phyloP scores from a whole-genome alignment of 1,140 invertebrate species.

The Harpegnathos saltator region DNA sequence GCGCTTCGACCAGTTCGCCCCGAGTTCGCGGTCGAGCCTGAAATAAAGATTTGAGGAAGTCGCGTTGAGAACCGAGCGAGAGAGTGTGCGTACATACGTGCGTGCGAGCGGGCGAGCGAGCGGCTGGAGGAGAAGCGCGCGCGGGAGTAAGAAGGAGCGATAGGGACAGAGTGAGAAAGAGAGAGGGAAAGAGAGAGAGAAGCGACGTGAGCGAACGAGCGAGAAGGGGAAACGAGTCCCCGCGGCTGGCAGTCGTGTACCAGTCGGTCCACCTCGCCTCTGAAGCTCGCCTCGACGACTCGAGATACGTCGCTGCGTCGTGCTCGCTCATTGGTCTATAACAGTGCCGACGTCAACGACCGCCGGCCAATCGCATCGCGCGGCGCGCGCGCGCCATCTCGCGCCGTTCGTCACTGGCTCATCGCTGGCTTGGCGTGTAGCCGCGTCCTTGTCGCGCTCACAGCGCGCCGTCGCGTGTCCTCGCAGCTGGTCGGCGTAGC shows the following conservation, averaged over 20 bases:
- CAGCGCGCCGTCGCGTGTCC: conserved; percentile 23
- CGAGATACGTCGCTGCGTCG: conserved; percentile 62
- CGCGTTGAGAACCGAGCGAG: conserved; percentile 65
- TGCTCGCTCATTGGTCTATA: conserved; percentile 77
- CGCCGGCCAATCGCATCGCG: conserved; percentile 63
- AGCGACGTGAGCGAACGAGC: conserved; percentile 27
- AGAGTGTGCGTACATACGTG: conserved; percentile 4
- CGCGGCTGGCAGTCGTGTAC: conserved; percentile 71
- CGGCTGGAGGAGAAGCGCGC: neutral
- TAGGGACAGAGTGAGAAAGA: conserved; percentile 60
- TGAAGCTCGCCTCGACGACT: conserved; percentile 65
- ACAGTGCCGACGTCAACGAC: conserved; percentile 77
- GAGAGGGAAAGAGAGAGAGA: conserved; percentile 40
- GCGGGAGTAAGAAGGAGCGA: conserved; percentile 30
- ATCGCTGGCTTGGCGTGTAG: neutral
- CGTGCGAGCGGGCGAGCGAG: conserved; percentile 23
- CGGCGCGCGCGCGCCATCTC: conserved; percentile 62
- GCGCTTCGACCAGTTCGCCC: conserved; percentile 77
- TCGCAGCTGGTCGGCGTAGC: conserved; percentile 20
- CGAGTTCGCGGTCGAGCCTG: conserved; percentile 79
- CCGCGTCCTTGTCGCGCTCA: conserved; percentile 23
- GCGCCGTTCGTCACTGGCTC: conserved; percentile 8
- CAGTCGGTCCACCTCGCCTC: conserved; percentile 77
- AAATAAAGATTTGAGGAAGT: conserved; percentile 81
- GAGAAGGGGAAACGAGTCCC: conserved; percentile 36